phyloP scores from a whole-genome alignment of 2,888 invertebrate genomes.

The Alcis repandata region DNA sequence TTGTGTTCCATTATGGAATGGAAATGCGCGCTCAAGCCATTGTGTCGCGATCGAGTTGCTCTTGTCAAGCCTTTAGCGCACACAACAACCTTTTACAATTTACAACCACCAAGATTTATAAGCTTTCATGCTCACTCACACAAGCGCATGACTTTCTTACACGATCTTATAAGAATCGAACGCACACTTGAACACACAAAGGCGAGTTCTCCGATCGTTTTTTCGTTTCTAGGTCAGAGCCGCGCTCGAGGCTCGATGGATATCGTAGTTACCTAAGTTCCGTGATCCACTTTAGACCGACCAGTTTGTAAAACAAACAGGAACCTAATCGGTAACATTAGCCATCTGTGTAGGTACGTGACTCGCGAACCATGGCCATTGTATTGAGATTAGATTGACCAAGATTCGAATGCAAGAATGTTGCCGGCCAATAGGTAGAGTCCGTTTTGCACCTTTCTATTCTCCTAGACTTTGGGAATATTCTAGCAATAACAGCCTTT shows the following conservation, averaged over 20 bases:
- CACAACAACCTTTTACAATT: constrained; percentile 59
- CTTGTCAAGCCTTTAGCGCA: constrained; percentile 64
- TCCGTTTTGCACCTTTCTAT: constrained; percentile 36
- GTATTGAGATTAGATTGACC: constrained; percentile 44
- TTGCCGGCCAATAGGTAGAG: constrained; percentile 20
- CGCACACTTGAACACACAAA: constrained; percentile 59
- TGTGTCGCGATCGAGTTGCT: constrained; percentile 70
- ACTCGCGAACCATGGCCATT: constrained; percentile 39
- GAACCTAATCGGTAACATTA: constrained; percentile 46
- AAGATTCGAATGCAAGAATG: constrained; percentile 23
- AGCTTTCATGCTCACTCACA: constrained; percentile 76
- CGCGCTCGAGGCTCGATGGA: constrained; percentile 53
- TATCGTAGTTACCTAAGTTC: constrained; percentile 65
- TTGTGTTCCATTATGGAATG: constrained; percentile 57
- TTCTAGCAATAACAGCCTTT: constrained; percentile 8
- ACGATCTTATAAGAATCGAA: constrained; percentile 54
- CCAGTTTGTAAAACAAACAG: constrained; percentile 52
- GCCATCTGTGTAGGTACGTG: constrained; percentile 40
- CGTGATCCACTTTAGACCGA: constrained; percentile 68
- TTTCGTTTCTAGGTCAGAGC: constrained; percentile 79
- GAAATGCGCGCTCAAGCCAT: constrained; percentile 68
- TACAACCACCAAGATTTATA: constrained; percentile 71
- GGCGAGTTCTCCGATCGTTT: constrained; percentile 64
- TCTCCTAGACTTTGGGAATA: constrained; percentile 3
- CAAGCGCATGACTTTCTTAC: constrained; percentile 44